Base-by-base conservation (phyloP, 1,140 invertebrate genomes). In the Papilio aristodemus region DNA sequence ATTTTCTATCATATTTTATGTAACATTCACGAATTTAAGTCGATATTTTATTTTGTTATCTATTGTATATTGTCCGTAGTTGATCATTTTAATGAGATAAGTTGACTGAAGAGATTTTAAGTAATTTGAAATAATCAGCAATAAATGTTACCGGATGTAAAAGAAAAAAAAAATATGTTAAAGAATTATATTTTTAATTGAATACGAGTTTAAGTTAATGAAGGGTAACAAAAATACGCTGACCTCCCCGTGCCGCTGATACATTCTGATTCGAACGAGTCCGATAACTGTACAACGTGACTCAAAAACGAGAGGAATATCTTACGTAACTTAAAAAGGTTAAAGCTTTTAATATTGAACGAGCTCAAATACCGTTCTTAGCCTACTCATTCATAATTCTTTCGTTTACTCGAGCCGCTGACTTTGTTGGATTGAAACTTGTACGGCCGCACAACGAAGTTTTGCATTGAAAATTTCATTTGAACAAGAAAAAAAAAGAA, bases 401-500 rank as follows among this genome's bases (percentile, higher is more conserved):
- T 66, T 66, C 63, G 25, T 66, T 66, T 36, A 46, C 25, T 66
- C 63, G 25, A 66, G 25, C 14, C 43, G 39, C 63, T 50, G 63
- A 66, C 63, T 66, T 66, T 66, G 63, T 66, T 66, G 39, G 63
- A 66, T 50, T 66, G 63, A 66, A 66, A 66, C 63, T 66, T 66
- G 43, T 66, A 66, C 39, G 50, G 14, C 63, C 13, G 63, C 14
- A 66, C 63, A 27, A 25, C 63, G 22, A 46, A 66, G 63, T 66
- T 66, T 50, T 38, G 63, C 63, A 66, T 66, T 46, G 43, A 50
- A 66, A 50, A 50, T 43, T 66, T 66, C 63, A 66, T 66, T 66
- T 19, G 36, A 14, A 27, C 67, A 38, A 59, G 37, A 19, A 73
- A 73, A 70, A n/a, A n/a, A 75, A 79, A 80, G 71, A 68, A 78